phyloP scores from a whole-genome alignment of 2,797 vertebrate genomes.

The Acomys russatus region DNA sequence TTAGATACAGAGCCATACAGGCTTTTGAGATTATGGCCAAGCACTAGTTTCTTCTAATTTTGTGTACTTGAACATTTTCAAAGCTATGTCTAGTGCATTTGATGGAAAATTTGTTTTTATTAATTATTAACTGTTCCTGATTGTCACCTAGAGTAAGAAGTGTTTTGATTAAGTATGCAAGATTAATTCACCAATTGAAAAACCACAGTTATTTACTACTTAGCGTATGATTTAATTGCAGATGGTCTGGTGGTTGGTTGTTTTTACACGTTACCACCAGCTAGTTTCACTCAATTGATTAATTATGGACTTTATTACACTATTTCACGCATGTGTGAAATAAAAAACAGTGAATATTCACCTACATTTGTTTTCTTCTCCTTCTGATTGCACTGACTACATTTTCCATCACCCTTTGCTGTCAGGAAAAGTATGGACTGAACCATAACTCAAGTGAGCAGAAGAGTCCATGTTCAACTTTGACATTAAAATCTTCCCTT shows the following conservation, averaged over 20 bases:
- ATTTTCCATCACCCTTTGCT: constrained; percentile 63
- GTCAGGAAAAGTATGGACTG: constrained; percentile 25
- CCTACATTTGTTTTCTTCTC: constrained; percentile 39
- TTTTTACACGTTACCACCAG: constrained; percentile 51
- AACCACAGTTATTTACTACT: constrained; percentile 52
- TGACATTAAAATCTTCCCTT: constrained; percentile 45
- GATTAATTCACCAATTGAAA: constrained; percentile 63
- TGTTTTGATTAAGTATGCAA: constrained; percentile 62
- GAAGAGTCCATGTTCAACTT: constrained; percentile 43
- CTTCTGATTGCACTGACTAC: constrained; percentile 54
- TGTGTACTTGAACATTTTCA: constrained; percentile 58
- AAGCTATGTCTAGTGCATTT: constrained; percentile 47
- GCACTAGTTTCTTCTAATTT: constrained; percentile 65
- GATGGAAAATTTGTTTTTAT: constrained; percentile 67
- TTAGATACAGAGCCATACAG: constrained; percentile 68
- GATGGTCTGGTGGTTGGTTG: not conserved
- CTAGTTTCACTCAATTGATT: constrained; percentile 36
- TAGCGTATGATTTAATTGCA: constrained; percentile 54
- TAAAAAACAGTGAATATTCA: constrained; percentile 31
- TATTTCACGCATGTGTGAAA: constrained; percentile 24
- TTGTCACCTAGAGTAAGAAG: constrained; percentile 69
- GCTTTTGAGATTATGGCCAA: constrained; percentile 47
- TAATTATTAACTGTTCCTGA: constrained; percentile 64
- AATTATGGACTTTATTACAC: constrained; percentile 11
- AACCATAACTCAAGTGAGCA: constrained; percentile 40